Conservation (phyloP, 2,888 invertebrate genomes). For the Apoderus coryli region DNA sequence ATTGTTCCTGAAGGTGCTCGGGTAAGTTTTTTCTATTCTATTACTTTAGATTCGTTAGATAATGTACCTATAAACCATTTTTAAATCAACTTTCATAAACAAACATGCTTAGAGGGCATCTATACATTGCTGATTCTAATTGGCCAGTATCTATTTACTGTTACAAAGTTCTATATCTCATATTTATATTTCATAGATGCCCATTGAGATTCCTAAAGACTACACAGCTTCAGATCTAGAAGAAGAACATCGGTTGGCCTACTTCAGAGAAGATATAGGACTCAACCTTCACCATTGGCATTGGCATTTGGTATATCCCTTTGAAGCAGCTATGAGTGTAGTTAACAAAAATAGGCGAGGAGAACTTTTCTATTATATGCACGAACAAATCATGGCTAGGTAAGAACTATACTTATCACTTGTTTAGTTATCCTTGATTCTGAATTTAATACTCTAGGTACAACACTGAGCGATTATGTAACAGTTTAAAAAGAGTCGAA, state of each 20-base stretch:
- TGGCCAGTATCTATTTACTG: too few species aligned
- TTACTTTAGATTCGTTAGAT: too few species aligned
- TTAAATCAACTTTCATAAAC: too few species aligned
- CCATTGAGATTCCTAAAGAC: constrained; percentile 54
- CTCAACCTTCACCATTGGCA: constrained; percentile 85
- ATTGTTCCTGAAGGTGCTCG: constrained; percentile 39
- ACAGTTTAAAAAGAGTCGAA: constrained; percentile 46
- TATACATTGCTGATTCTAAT: too few species aligned
- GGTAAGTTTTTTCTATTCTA: too few species aligned
- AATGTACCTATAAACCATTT: too few species aligned
- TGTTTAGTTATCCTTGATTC: too few species aligned
- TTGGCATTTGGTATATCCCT: constrained; percentile 81
- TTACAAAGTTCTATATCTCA: too few species aligned
- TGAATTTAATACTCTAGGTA: too few species aligned
- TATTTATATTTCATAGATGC: too few species aligned
- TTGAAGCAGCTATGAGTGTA: constrained; percentile 44
- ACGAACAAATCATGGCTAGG: constrained; percentile 49
- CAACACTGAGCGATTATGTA: constrained; percentile 62
- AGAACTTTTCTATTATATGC: constrained; percentile 71
- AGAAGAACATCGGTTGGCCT: constrained; percentile 66
- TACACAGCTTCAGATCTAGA: constrained; percentile 62
- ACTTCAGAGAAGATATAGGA: constrained; percentile 75
- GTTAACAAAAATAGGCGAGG: constrained; percentile 65
- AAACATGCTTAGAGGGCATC: too few species aligned
- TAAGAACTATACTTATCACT: too few species aligned